Percentiles rank a stretch among this genome's conserved stretches.
Evolutionary conservation across 2,113 vertebrate species (phyloP).

Genomic region (Atherinomorus stipes): DNA sequence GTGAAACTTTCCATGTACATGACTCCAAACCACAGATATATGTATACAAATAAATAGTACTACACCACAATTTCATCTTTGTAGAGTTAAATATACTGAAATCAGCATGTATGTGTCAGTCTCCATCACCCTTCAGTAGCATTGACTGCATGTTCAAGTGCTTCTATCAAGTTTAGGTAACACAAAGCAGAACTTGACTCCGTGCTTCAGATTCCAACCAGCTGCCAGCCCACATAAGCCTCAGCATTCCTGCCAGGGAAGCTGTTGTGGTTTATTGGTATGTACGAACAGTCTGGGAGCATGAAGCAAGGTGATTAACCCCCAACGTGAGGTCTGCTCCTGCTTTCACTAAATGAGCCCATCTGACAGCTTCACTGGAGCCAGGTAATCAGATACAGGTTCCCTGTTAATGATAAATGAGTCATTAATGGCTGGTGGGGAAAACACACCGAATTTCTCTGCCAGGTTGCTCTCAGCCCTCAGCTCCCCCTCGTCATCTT

Average conservation of each 20-base stretch:
- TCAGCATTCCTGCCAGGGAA: constrained; percentile 40
- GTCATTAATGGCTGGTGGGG: constrained; percentile 6
- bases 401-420: constrained; percentile 47
- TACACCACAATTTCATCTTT: neutral
- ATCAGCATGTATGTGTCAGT: neutral
- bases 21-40: neutral
- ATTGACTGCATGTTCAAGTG: constrained; percentile 4
- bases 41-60: neutral
- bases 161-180: neutral
- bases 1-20: neutral
- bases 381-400: constrained; percentile 50
- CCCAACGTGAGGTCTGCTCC: constrained; percentile 41
- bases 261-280: constrained; percentile 24
- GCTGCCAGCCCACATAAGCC: constrained; percentile 32
- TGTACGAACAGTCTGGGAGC: constrained; percentile 43
- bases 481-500: constrained; percentile 87
- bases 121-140: too few relatives aligned
- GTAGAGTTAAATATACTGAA: neutral
- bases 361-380: constrained; percentile 37
- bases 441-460: constrained; percentile 88
- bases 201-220: constrained; percentile 12
- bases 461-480: constrained; percentile 88
- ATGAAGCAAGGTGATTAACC: constrained; percentile 46
- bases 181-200: constrained; percentile 31
- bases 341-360: constrained; percentile 33